phyloP scores from a whole-genome alignment of 2,113 vertebrate genomes.

The Epinephelus fuscoguttatus region DNA sequence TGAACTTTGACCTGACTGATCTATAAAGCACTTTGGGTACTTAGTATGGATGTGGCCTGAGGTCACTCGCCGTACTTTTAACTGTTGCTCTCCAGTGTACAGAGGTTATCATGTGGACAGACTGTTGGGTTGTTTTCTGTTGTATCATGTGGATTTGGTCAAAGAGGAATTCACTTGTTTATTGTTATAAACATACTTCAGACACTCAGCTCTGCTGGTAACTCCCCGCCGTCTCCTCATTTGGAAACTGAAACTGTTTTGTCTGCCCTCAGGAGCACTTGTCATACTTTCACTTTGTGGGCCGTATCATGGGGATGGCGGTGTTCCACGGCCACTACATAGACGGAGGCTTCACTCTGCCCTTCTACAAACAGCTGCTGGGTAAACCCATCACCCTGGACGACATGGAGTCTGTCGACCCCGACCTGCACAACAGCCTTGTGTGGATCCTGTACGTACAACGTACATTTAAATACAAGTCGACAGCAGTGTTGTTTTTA shows the following conservation, averaged over 20 bases:
- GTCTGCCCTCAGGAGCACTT: conserved; percentile 91
- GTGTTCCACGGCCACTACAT: conserved; percentile 99
- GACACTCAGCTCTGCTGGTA: neutral
- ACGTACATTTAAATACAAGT: neutral
- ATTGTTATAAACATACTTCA: neutral
- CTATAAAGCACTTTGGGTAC: no score
- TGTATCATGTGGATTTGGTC: neutral
- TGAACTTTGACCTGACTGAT: no score
- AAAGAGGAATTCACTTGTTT: neutral
- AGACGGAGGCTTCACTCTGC: conserved; percentile 96
- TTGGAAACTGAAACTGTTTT: conserved; percentile 34
- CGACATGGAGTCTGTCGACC: conserved; percentile 98
- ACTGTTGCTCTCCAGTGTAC: neutral
- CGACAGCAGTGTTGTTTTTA: neutral
- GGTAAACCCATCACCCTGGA: conserved; percentile 98
- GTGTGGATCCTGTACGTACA: conserved; percentile 98
- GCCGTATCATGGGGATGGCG: conserved; percentile 99
- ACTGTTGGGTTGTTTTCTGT: conserved; percentile 16
- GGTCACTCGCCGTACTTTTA: conserved; percentile 21
- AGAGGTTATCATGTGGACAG: neutral
- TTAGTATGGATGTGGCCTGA: no score
- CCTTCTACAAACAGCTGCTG: conserved; percentile 98
- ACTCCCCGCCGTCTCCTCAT: conserved; percentile 3
- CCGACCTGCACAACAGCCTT: conserved; percentile 98
- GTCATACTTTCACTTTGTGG: conserved; percentile 99